Base-by-base conservation (phyloP, 2,888 invertebrate species). In the Drosophila atripex region DNA sequence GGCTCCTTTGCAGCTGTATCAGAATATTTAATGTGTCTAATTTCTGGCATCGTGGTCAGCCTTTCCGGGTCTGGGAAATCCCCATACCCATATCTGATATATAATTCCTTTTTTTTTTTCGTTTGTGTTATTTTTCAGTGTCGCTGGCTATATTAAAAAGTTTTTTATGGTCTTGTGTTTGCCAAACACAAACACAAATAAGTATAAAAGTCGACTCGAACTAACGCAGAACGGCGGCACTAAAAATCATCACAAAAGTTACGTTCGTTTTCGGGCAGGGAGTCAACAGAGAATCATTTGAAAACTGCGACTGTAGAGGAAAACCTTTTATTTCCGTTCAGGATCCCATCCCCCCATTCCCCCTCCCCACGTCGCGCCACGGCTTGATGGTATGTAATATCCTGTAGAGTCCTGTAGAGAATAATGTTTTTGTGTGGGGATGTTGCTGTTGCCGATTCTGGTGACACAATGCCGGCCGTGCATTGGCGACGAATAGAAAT, bases 401-500 rank as follows among this genome's bases (percentile, higher is more conserved):
- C 69, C 70, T 72, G 73, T 72, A 72, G 54, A 70, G 39, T 71
- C 69, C 43, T 43, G 43, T 43, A 43, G 43, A 43, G 72, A 54
- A 70, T 71, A 70, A 72, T 72, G 72, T 70, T 72, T 70, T 63
- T 72, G 45, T 52, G 51, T 32, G 54, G 54, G 25, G 4, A 25
- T 52, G 54, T 45, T 63, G 56, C 38, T 53, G 56, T n/a, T 66
- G 55, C 58, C 71, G 66, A 61, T 76, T 66, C 58, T 65, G 71
- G 71, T 73, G 85, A 76, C 76, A 82, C 71, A 74, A 80, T 72
- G 71, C 76, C 41, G 65, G 58, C 71, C 68, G 78, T 54, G 86
- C 57, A 76, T 70, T 76, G 76, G 65, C 75, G 71, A 73, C 73
- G 80, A 86, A 82, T 82, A 82, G 84, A 83, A 82, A 82, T 80